Percentiles rank a stretch among this genome's conserved stretches.
These are phyloP conservation scores for Otolemur garnettii DNA, from an alignment of 2,113 vertebrate species.

Conservation along the genomic window DNA sequence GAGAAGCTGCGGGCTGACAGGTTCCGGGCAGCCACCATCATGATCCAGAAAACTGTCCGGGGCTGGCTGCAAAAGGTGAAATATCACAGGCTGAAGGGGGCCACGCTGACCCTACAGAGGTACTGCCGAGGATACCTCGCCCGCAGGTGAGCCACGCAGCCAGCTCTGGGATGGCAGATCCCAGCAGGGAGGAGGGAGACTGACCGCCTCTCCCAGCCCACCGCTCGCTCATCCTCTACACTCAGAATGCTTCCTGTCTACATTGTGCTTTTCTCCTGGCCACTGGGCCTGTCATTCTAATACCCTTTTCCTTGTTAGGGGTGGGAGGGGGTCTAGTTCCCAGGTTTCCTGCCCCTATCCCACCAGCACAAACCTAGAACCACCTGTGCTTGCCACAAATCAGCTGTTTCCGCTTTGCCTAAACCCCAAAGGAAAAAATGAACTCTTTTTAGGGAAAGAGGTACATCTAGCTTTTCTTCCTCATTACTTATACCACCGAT, in stretches of 20 bases:
- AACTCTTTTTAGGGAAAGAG: neutral
- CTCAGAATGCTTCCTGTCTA: neutral
- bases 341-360: neutral
- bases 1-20: slow-evolving; percentile 96
- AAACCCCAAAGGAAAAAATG: neutral
- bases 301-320: neutral
- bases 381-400: neutral
- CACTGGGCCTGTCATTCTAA: rapidly evolving
- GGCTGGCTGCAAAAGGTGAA: slow-evolving; percentile 95
- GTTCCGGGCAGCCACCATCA: slow-evolving; percentile 95
- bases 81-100: slow-evolving; percentile 89
- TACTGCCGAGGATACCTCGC: slow-evolving; percentile 91
- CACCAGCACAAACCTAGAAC: neutral
- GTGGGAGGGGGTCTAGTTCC: neutral
- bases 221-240: neutral
- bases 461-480: neutral
- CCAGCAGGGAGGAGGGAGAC: rapidly evolving
- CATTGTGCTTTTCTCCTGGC: neutral
- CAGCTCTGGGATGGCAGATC: rapidly evolving
- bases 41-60: slow-evolving; percentile 96
- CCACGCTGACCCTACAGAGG: slow-evolving; percentile 90
- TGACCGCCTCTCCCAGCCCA: rapidly evolving
- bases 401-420: neutral
- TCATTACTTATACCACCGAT: neutral
- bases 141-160: slow-evolving; percentile 90